Evolutionary conservation across 2,113 vertebrate species (phyloP).

Genomic region (Protomyctophum bolini): DNA sequence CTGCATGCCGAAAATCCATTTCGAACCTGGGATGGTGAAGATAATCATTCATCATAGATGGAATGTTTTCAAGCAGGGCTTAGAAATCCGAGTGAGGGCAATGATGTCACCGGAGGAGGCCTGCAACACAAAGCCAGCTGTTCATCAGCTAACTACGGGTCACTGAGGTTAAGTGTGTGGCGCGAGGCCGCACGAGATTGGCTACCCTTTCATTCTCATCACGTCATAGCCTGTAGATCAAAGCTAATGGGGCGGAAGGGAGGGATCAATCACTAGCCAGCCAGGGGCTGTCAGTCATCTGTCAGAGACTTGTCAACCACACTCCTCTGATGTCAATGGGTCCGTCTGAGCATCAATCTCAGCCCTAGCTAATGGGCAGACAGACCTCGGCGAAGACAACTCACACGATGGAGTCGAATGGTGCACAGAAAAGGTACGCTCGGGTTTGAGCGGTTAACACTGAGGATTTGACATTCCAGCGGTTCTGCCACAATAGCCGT

Average conservation of each 20-base stretch:
- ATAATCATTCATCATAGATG: constrained; percentile 11
- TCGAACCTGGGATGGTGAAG: too few species aligned
- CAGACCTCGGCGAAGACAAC: neutral
- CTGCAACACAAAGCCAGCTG: constrained; percentile 29
- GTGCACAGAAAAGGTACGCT: too few species aligned
- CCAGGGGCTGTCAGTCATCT: constrained; percentile 56
- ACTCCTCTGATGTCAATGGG: constrained; percentile 32
- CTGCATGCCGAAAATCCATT: neutral
- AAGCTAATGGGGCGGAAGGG: constrained; percentile 35
- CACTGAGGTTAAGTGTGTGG: constrained; percentile 37
- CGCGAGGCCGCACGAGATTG: neutral
- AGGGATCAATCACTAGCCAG: constrained; percentile 23
- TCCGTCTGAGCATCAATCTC: neutral
- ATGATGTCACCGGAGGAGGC: constrained; percentile 34
- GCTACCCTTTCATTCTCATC: constrained; percentile 4
- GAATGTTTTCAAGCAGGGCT: constrained; percentile 5
- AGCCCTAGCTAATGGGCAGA: constrained; percentile 23
- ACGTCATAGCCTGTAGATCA: constrained; percentile 40
- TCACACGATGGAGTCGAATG: too few species aligned
- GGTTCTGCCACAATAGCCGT: constrained; percentile 18
- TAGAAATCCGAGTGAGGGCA: constrained; percentile 11
- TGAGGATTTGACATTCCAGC: constrained; percentile 49
- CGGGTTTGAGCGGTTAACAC: too few species aligned
- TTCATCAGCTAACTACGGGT: constrained; percentile 35
- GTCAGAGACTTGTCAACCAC: constrained; percentile 39